These are phyloP conservation scores for Pristionchus exspectatus DNA, from an alignment of 2,888 invertebrate genomes.

Conservation along the genomic window DNA sequence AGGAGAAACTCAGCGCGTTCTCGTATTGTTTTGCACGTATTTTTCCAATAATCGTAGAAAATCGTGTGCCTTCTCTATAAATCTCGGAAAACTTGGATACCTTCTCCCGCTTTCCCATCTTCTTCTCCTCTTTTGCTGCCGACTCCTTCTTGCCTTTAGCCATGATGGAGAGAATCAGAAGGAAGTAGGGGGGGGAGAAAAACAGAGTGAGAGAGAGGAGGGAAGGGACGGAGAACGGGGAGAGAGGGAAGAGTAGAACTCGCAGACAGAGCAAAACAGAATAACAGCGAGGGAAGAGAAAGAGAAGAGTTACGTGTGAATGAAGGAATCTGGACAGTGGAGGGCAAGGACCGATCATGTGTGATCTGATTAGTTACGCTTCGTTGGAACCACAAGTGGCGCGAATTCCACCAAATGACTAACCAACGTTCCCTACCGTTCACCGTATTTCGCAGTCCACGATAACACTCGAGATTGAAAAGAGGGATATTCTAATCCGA, in stretches of 20 bases:
- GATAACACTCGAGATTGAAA: constrained; percentile 1
- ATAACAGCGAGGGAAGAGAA: background rate
- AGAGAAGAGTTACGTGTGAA: background rate
- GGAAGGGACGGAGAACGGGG: background rate
- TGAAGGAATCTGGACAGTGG: background rate
- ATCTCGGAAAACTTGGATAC: background rate
- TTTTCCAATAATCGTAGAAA: background rate
- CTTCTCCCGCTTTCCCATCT: constrained; percentile 27
- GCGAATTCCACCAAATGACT: background rate
- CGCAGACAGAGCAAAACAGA: constrained; percentile 3
- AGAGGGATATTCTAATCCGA: constrained; percentile 49
- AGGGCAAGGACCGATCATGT: background rate
- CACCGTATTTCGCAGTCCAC: background rate
- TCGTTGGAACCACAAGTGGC: background rate
- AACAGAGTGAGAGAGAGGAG: background rate
- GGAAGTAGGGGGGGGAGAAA: background rate
- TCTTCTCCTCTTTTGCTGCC: background rate
- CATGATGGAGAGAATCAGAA: constrained; percentile 21
- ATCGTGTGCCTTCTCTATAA: background rate
- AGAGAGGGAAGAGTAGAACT: constrained; percentile 20
- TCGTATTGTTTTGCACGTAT: background rate
- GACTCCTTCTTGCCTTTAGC: constrained; percentile 33
- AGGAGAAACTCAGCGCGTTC: background rate
- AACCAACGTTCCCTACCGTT: background rate
- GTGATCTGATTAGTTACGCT: background rate